A percentile compares a stretch with the other conserved stretches of the same genome.
phyloP scores from a whole-genome alignment of 2,888 invertebrate genomes.

The Cerceris rybyensis region DNA sequence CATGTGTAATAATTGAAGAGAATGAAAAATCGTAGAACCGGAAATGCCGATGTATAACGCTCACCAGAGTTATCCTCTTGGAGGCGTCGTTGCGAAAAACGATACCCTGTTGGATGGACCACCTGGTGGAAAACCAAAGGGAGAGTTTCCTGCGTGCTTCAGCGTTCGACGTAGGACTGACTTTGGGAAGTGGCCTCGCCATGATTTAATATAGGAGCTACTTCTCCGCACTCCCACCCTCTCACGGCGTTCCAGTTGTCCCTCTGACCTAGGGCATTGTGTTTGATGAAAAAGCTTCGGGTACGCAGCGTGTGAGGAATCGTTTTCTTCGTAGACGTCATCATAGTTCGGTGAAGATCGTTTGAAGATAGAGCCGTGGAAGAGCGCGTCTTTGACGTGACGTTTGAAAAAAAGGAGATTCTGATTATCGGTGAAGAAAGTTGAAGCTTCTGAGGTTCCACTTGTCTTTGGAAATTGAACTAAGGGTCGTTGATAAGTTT shows the following conservation, averaged over 20 bases:
- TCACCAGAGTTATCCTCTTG: neutral
- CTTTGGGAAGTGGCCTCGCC: slow-evolving; percentile 75
- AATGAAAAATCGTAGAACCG: neutral
- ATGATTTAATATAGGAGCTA: slow-evolving; percentile 79
- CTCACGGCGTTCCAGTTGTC: slow-evolving; percentile 62
- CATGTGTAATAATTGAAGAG: too few species aligned
- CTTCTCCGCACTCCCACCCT: slow-evolving; percentile 70
- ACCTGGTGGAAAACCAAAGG: slow-evolving; percentile 10
- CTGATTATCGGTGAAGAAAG: too few species aligned
- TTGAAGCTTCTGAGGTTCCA: too few species aligned
- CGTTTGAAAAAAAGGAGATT: too few species aligned
- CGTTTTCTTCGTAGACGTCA: slow-evolving; percentile 8
- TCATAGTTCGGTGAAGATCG: neutral
- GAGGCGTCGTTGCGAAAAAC: neutral
- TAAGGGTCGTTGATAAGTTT: too few species aligned
- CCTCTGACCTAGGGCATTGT: slow-evolving; percentile 61
- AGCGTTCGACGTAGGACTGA: slow-evolving; percentile 70
- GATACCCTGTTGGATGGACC: slow-evolving; percentile 7
- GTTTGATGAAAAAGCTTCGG: slow-evolving; percentile 55
- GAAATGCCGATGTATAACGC: neutral
- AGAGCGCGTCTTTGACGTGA: too few species aligned
- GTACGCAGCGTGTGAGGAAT: slow-evolving; percentile 27
- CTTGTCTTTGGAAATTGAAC: too few species aligned
- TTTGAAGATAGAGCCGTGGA: too few species aligned
- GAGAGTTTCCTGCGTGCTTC: slow-evolving; percentile 44